Conservation (phyloP, 2,888 invertebrate genomes). For the Phytoseiulus persimilis region DNA sequence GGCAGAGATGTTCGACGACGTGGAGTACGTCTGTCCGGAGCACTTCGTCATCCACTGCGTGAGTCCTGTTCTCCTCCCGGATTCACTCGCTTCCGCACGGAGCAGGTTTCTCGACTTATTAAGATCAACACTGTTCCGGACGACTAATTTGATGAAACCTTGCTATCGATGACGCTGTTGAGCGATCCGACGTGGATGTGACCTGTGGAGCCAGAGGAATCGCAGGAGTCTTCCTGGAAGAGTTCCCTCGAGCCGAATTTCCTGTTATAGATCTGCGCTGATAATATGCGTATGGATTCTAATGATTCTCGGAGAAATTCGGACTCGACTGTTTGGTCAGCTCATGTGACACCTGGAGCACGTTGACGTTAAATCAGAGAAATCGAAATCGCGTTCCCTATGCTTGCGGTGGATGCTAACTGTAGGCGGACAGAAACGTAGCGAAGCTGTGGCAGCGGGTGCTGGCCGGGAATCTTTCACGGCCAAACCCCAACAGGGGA, state of each 20-base stretch:
- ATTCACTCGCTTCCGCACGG: background rate
- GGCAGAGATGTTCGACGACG: constrained; percentile 8
- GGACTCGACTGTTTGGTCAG: background rate
- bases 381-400: background rate
- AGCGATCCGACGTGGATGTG: too few relatives aligned
- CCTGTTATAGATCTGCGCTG: too few relatives aligned
- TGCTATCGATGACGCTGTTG: too few relatives aligned
- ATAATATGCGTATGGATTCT: background rate
- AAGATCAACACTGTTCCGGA: too few relatives aligned
- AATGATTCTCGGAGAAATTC: background rate
- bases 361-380: background rate
- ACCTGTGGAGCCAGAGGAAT: too few relatives aligned
- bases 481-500: background rate
- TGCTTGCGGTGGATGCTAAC: background rate
- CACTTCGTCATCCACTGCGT: constrained; percentile 35
- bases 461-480: background rate
- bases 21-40: constrained; percentile 37
- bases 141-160: too few relatives aligned
- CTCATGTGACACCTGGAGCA: background rate
- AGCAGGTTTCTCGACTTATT: too few relatives aligned
- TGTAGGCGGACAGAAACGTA: background rate
- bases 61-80: background rate
- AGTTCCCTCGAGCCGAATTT: too few relatives aligned
- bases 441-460: background rate
- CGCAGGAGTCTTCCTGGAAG: too few relatives aligned